A percentile compares a stretch with the other conserved stretches of the same genome.
Evolutionary conservation across 2,888 invertebrate species (phyloP).

Genomic region (Caenorhabditis sulstoni): DNA sequence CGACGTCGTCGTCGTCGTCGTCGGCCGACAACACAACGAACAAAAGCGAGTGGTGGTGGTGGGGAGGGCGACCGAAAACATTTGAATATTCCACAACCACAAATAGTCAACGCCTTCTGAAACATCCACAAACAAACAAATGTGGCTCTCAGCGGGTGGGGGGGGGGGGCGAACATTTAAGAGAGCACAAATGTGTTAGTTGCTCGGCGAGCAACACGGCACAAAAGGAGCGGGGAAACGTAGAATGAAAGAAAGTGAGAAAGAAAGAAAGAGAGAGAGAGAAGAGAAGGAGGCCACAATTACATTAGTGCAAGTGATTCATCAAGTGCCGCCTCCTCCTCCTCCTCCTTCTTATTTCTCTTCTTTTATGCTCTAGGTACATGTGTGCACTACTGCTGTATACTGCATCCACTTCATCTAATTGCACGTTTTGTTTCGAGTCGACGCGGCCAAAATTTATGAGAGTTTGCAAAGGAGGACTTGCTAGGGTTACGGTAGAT

Average conservation of each 20-base stretch:
- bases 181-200: no score
- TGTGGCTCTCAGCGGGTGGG: no score
- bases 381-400: no score
- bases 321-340: conserved; percentile 51
- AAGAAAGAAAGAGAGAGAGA: neutral
- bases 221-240: no score
- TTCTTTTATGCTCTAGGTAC: conserved; percentile 1
- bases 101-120: neutral
- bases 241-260: conserved; percentile 1
- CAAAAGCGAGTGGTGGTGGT: neutral
- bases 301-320: conserved; percentile 59
- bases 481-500: no score
- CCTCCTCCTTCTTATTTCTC: neutral
- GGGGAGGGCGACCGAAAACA: conserved; percentile 27
- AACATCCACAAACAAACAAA: no score
- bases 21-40: conserved; percentile 17
- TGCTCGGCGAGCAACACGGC: no score
- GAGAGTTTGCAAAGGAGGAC: no score
- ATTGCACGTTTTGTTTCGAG: no score
- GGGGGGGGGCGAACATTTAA: neutral
- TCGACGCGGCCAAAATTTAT: no score
- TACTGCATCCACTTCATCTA: neutral
- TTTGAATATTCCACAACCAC: conserved; percentile 51
- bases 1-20: no score
- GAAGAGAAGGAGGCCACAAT: conserved; percentile 30